Conservation (phyloP, 2,888 invertebrate genomes). For the Tetheella fluctuosa region DNA sequence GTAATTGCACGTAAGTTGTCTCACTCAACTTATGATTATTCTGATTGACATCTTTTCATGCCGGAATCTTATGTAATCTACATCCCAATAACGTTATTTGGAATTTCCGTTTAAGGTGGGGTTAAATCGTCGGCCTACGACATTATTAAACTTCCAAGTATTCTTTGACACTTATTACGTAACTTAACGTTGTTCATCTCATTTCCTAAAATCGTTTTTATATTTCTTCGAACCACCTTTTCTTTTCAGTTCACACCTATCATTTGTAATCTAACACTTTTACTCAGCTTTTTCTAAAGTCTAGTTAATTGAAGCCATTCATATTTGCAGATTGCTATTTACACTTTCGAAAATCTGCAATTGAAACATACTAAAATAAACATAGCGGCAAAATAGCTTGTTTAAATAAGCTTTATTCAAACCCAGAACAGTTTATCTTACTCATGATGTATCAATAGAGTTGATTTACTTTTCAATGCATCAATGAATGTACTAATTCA, state of each 20-base stretch:
- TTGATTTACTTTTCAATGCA: conserved; percentile 26
- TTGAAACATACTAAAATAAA: conserved; percentile 70
- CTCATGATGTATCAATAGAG: conserved; percentile 8
- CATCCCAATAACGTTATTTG: conserved; percentile 31
- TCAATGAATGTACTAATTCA: background rate
- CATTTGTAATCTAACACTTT: conserved; percentile 51
- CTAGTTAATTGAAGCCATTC: conserved; percentile 59
- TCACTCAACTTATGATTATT: conserved; percentile 29
- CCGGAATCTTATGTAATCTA: conserved; percentile 44
- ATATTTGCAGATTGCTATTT: conserved; percentile 72
- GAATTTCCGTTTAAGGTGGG: conserved; percentile 57
- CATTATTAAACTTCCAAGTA: conserved; percentile 35
- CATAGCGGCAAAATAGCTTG: conserved; percentile 57
- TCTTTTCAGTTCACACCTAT: conserved; percentile 33
- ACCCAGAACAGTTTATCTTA: conserved; percentile 35
- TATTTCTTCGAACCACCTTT: background rate
- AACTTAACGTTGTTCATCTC: background rate
- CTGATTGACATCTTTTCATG: conserved; percentile 38
- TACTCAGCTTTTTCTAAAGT: conserved; percentile 55
- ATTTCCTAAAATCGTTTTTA: background rate
- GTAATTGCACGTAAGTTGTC: conserved; percentile 27
- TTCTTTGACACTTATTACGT: conserved; percentile 15
- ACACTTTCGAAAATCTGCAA: conserved; percentile 78
- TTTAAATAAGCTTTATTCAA: conserved; percentile 50
- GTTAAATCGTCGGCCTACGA: conserved; percentile 29